phyloP scores from a whole-genome alignment of 2,797 vertebrate genomes.

The Potorous gilbertii region DNA sequence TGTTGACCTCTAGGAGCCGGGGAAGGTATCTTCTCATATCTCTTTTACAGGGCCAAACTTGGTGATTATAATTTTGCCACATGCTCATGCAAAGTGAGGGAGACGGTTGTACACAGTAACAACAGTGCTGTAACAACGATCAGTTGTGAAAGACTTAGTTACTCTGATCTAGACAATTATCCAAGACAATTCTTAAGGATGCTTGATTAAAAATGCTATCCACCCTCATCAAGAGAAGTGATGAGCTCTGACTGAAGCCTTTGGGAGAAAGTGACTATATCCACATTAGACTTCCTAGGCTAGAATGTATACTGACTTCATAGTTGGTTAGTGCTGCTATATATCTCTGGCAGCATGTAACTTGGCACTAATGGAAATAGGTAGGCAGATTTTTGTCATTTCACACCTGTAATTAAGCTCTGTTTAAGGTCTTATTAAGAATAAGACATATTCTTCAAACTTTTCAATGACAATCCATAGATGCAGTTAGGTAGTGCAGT shows the following conservation, averaged over 20 bases:
- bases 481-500: neutral
- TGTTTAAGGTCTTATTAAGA: too few relatives aligned
- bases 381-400: too few relatives aligned
- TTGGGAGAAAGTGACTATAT: too few relatives aligned
- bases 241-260: neutral
- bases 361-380: neutral
- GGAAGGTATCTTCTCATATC: neutral
- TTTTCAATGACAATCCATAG: neutral
- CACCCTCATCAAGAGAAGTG: neutral
- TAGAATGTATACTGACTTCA: too few relatives aligned
- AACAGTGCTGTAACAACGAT: neutral
- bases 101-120: neutral
- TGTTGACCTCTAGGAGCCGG: neutral
- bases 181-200: neutral
- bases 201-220: neutral
- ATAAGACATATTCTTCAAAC: too few relatives aligned
- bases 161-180: neutral
- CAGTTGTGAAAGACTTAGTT: neutral
- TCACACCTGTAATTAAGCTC: too few relatives aligned
- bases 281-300: neutral
- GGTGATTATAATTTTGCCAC: too few relatives aligned
- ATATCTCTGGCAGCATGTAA: too few relatives aligned
- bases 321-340: too few relatives aligned
- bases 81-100: neutral
- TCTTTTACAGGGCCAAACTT: neutral